A percentile compares a stretch with the other conserved stretches of the same genome.
Conservation (phyloP, 2,888 invertebrate genomes). For the Caenorhabditis sp. region DNA sequence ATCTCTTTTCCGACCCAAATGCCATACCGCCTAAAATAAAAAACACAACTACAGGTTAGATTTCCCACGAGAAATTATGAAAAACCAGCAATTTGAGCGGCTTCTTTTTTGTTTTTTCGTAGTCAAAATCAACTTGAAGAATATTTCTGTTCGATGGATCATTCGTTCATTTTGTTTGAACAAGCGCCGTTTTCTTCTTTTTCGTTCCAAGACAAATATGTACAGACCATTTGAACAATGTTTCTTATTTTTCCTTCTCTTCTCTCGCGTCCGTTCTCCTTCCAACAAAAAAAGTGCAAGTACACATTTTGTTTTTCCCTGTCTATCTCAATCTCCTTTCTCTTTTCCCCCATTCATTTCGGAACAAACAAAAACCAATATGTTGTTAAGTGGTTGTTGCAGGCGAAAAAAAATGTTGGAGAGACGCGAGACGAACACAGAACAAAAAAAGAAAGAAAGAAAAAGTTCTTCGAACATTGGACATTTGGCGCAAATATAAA, state of each 20-base stretch:
- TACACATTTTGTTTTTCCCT: background rate
- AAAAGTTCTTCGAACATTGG: background rate
- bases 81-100: no score
- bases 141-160: background rate
- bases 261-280: background rate
- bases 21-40: no score
- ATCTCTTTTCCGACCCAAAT: no score
- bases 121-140: background rate
- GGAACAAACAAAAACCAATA: background rate
- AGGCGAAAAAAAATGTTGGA: background rate
- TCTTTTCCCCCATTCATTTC: background rate
- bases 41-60: no score
- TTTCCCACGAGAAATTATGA: no score
- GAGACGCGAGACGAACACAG: background rate
- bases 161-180: background rate
- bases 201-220: background rate
- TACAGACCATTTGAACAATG: conserved; percentile 1
- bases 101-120: background rate
- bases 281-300: background rate
- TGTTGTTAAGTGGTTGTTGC: conserved; percentile 1
- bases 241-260: background rate
- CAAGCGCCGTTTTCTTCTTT: background rate
- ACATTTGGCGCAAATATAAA: background rate
- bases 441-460: background rate
- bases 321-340: background rate